These are phyloP conservation scores for Dendroctonus ponderosae DNA, from an alignment of 1,140 invertebrate species.

Conservation along the genomic window DNA sequence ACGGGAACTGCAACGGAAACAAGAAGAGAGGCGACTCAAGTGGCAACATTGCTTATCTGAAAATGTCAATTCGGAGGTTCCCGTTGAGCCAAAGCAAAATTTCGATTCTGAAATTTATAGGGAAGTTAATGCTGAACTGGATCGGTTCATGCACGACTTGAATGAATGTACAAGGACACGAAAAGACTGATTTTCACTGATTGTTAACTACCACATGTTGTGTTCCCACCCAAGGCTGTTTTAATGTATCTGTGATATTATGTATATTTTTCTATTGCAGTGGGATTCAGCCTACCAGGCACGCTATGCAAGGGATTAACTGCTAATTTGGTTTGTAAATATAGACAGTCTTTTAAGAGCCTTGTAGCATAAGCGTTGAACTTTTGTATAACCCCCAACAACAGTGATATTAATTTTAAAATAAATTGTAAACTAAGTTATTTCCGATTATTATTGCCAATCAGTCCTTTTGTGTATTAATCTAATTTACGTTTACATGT, in stretches of 20 bases:
- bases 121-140: conserved; percentile 42
- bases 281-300: conserved; percentile 34
- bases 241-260: conserved; percentile 44
- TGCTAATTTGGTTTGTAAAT: conserved; percentile 47
- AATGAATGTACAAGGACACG: background rate
- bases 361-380: conserved; percentile 9
- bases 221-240: conserved; percentile 1
- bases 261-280: conserved; percentile 48
- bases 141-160: conserved; percentile 43
- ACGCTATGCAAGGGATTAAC: conserved; percentile 31
- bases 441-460: too few species aligned
- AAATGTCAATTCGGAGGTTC: too few species aligned
- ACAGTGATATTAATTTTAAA: conserved; percentile 37
- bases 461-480: conserved; percentile 16
- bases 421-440: background rate
- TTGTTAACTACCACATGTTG: background rate
- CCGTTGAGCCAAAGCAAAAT: background rate
- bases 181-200: background rate
- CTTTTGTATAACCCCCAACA: conserved; percentile 21
- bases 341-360: too few species aligned
- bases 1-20: conserved; percentile 50
- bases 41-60: conserved; percentile 44
- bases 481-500: conserved; percentile 1
- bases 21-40: conserved; percentile 48
- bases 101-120: conserved; percentile 38